phyloP scores from a whole-genome alignment of 2,888 invertebrate genomes.

The Siphonodentalium dalli region DNA sequence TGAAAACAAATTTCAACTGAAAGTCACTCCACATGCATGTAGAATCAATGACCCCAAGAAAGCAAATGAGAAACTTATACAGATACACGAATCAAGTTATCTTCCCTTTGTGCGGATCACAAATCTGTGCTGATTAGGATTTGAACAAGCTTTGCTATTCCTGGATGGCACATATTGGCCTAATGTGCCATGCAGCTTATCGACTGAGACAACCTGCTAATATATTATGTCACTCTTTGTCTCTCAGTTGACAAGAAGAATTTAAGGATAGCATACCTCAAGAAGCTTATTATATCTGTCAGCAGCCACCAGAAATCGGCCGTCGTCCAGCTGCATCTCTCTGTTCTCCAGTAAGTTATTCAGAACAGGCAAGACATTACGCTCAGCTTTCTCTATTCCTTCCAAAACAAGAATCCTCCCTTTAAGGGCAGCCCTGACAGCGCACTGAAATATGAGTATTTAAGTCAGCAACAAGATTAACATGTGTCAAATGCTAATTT shows the following conservation, averaged over 20 bases:
- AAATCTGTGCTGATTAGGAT: too few species aligned
- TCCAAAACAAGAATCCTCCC: conserved; percentile 90
- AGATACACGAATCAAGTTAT: too few species aligned
- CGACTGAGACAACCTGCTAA: background rate
- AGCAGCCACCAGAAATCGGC: conserved; percentile 88
- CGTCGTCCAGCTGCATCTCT: conserved; percentile 98
- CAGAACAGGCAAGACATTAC: conserved; percentile 93
- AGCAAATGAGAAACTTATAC: too few species aligned
- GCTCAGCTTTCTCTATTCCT: conserved; percentile 96
- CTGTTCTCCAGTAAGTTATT: conserved; percentile 96
- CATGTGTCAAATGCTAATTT: too few species aligned
- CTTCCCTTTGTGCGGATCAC: too few species aligned
- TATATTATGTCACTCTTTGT: background rate
- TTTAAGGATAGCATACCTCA: conserved; percentile 70
- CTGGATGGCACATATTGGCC: too few species aligned
- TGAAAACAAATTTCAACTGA: too few species aligned
- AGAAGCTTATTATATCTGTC: conserved; percentile 87
- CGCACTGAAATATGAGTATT: conserved; percentile 79
- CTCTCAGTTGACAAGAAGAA: background rate
- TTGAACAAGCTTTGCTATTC: too few species aligned
- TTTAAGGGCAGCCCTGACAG: conserved; percentile 88
- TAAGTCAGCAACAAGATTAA: too few species aligned
- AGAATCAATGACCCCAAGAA: too few species aligned
- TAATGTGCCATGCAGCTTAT: too few species aligned
- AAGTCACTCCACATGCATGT: too few species aligned